These are phyloP conservation scores for Tiliacea aurago DNA, from an alignment of 2,888 invertebrate species.

Conservation along the genomic window DNA sequence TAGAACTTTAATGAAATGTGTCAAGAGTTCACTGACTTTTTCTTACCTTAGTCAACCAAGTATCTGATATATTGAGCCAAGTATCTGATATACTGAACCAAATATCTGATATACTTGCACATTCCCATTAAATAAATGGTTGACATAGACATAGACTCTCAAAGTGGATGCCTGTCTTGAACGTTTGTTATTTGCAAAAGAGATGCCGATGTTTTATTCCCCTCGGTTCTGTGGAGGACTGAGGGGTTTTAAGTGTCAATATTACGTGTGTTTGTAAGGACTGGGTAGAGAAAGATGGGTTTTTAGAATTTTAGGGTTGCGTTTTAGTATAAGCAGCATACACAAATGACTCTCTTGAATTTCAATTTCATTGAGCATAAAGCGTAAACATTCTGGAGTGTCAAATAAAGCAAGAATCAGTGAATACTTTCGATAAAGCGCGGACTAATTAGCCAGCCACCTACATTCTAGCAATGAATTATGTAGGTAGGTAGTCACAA, in stretches of 20 bases:
- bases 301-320: background rate
- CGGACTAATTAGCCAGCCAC: no score
- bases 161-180: constrained; percentile 26
- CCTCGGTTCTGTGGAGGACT: background rate
- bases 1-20: constrained; percentile 10
- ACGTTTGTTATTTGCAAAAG: constrained; percentile 36
- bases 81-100: background rate
- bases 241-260: constrained; percentile 25
- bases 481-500: background rate
- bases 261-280: constrained; percentile 11
- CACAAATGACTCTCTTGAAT: background rate
- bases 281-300: background rate
- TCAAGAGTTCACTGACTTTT: background rate
- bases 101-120: background rate
- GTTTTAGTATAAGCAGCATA: background rate
- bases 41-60: background rate
- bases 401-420: background rate
- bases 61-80: background rate
- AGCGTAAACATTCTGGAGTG: background rate
- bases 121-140: constrained; percentile 17
- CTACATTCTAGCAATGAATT: background rate
- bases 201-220: constrained; percentile 27
- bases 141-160: constrained; percentile 20
- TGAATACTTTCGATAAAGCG: background rate
- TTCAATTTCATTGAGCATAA: no score